Conservation (phyloP, 1,140 invertebrate species). For the Mylabris phalerata region DNA sequence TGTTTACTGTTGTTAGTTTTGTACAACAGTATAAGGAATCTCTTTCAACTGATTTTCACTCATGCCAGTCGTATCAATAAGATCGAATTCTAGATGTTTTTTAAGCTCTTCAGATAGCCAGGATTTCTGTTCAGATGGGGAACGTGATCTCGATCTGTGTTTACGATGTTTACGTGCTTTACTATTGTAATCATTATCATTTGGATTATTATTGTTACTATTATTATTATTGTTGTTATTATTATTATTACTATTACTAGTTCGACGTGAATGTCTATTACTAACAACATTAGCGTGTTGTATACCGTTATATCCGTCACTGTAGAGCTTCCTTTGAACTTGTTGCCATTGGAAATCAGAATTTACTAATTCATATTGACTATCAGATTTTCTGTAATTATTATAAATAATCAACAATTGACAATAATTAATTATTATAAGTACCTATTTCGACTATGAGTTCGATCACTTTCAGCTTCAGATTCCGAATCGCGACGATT, state of each 20-base stretch:
- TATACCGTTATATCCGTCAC: conserved; percentile 50
- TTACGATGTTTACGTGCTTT: conserved; percentile 55
- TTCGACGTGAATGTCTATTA: conserved; percentile 39
- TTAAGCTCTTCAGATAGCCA: conserved; percentile 65
- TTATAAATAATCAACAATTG: not conserved
- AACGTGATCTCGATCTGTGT: conserved; percentile 61
- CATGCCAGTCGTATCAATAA: conserved; percentile 84
- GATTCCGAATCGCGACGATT: conserved; percentile 51
- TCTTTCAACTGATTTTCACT: conserved; percentile 80
- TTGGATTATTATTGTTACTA: not conserved
- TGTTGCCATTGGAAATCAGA: conserved; percentile 82
- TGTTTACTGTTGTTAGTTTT: conserved; percentile 56
- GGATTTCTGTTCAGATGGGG: conserved; percentile 58
- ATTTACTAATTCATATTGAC: conserved; percentile 65
- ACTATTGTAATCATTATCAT: conserved; percentile 37
- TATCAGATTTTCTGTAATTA: conserved; percentile 39
- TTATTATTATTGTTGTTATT: conserved; percentile 3
- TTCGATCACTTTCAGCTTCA: conserved; percentile 45
- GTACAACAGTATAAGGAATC: conserved; percentile 88
- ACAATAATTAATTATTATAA: not conserved
- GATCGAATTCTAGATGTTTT: conserved; percentile 80
- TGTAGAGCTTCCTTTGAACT: conserved; percentile 63
- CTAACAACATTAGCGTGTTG: conserved; percentile 61
- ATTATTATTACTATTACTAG: not conserved
- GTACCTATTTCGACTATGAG: not conserved